Evolutionary conservation across 1,140 invertebrate genomes (phyloP).

Genomic region (Gryon sp.): DNA sequence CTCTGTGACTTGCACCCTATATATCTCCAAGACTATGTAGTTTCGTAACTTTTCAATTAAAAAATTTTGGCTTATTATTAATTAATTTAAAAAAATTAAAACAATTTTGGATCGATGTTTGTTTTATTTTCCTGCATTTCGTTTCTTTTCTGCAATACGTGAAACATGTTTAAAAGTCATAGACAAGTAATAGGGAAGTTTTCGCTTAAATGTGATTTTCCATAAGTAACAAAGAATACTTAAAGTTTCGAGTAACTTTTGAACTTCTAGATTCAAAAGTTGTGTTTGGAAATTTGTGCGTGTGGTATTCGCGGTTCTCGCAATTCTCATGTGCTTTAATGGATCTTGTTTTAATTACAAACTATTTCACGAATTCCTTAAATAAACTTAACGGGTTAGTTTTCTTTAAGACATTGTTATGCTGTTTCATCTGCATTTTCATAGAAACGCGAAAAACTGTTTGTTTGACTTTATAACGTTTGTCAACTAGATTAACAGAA

Average conservation of each 20-base stretch:
- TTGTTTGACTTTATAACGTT: too few relatives aligned
- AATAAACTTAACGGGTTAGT: constrained; percentile 53
- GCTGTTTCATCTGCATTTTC: too few relatives aligned
- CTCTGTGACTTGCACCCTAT: constrained; percentile 52
- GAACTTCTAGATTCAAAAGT: constrained; percentile 35
- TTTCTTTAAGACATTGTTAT: constrained; percentile 25
- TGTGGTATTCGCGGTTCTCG: constrained; percentile 47
- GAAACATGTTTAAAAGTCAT: too few relatives aligned
- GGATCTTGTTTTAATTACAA: constrained; percentile 77
- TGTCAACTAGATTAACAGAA: too few relatives aligned
- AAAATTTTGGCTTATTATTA: too few relatives aligned
- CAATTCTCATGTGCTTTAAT: constrained; percentile 70
- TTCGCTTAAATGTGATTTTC: constrained; percentile 31
- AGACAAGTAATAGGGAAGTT: too few relatives aligned
- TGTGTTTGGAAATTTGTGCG: constrained; percentile 52
- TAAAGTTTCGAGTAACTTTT: too few relatives aligned
- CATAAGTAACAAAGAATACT: constrained; percentile 57
- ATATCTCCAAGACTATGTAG: constrained; percentile 57
- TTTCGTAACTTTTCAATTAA: constrained; percentile 62
- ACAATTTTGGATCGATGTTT: too few relatives aligned
- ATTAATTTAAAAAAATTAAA: too few relatives aligned
- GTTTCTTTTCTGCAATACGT: too few relatives aligned
- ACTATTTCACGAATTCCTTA: constrained; percentile 71
- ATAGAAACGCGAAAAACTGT: too few relatives aligned
- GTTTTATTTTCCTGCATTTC: too few relatives aligned